Evolutionary conservation across 2,797 vertebrate genomes (phyloP).

Genomic region (Galago senegalensis): DNA sequence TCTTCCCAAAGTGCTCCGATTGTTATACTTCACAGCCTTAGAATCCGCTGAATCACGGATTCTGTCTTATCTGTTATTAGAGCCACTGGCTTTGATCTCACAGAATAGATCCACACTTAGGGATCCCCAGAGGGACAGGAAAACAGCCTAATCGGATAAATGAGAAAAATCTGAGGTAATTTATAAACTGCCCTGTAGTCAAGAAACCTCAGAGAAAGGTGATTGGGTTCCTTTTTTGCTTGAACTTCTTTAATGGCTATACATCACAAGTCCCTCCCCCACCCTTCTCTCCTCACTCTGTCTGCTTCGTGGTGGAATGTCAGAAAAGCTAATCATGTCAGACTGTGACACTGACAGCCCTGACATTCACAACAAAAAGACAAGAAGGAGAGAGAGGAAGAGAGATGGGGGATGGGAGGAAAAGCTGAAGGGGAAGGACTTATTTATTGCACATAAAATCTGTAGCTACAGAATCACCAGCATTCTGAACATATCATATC

Average conservation of each 20-base stretch:
- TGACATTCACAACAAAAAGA: constrained; percentile 85
- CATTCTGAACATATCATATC: background rate
- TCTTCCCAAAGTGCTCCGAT: constrained; percentile 78
- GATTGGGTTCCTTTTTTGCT: background rate
- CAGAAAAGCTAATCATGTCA: constrained; percentile 84
- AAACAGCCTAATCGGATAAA: constrained; percentile 53
- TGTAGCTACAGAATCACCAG: accelerated
- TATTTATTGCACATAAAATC: constrained; percentile 60
- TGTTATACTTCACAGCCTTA: constrained; percentile 72
- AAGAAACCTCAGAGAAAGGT: constrained; percentile 50
- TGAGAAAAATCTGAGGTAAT: constrained; percentile 54
- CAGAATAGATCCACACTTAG: constrained; percentile 59
- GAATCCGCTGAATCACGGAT: constrained; percentile 88
- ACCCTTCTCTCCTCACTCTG: constrained; percentile 38
- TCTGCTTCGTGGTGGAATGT: constrained; percentile 83
- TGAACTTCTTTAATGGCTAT: constrained; percentile 76
- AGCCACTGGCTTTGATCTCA: constrained; percentile 70
- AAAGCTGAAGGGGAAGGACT: constrained; percentile 22
- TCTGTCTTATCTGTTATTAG: constrained; percentile 77
- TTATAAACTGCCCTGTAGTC: constrained; percentile 63
- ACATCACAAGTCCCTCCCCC: background rate
- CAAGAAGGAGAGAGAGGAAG: constrained; percentile 58
- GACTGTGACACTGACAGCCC: constrained; percentile 81
- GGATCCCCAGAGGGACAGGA: constrained; percentile 41
- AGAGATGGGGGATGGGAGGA: background rate